Percentiles rank a stretch among this genome's conserved stretches.
Conservation (phyloP, 2,888 invertebrate species). For the Coenonympha glycerion region DNA sequence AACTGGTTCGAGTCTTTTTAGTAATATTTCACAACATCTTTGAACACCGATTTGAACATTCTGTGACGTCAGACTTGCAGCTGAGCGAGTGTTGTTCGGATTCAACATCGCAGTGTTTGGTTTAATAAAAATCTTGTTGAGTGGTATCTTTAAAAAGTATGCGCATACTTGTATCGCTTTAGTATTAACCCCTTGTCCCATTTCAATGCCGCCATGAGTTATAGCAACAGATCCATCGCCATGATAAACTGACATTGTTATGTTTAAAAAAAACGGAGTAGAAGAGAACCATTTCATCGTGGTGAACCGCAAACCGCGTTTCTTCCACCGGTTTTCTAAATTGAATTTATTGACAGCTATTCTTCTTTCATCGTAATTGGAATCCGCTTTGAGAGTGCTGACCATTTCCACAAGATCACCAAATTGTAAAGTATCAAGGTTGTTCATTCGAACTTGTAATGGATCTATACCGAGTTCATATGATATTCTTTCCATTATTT, state of each 20-base stretch:
- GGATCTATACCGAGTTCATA: slow-evolving; percentile 74
- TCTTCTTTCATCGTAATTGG: slow-evolving; percentile 65
- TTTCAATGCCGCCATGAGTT: slow-evolving; percentile 80
- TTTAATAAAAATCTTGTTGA: slow-evolving; percentile 77
- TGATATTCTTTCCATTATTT: slow-evolving; percentile 80
- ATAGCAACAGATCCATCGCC: slow-evolving; percentile 81
- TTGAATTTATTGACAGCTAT: slow-evolving; percentile 76
- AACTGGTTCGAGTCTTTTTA: slow-evolving; percentile 61
- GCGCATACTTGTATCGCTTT: slow-evolving; percentile 84
- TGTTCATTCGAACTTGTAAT: slow-evolving; percentile 61
- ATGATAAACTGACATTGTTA: slow-evolving; percentile 80
- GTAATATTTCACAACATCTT: slow-evolving; percentile 63
- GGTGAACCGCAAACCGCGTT: slow-evolving; percentile 81
- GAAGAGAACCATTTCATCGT: slow-evolving; percentile 80
- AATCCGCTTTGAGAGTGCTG: slow-evolving; percentile 53
- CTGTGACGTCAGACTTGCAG: slow-evolving; percentile 79
- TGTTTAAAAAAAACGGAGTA: slow-evolving; percentile 69
- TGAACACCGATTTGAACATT: slow-evolving; percentile 72
- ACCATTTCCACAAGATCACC: slow-evolving; percentile 58
- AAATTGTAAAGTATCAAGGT: slow-evolving; percentile 54
- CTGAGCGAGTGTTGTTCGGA: slow-evolving; percentile 76
- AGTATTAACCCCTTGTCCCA: slow-evolving; percentile 86
- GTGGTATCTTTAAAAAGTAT: slow-evolving; percentile 78
- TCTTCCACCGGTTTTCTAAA: slow-evolving; percentile 83
- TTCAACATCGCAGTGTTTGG: slow-evolving; percentile 68